Conservation (phyloP, 2,113 vertebrate genomes). For the Eurystomus gularis region DNA sequence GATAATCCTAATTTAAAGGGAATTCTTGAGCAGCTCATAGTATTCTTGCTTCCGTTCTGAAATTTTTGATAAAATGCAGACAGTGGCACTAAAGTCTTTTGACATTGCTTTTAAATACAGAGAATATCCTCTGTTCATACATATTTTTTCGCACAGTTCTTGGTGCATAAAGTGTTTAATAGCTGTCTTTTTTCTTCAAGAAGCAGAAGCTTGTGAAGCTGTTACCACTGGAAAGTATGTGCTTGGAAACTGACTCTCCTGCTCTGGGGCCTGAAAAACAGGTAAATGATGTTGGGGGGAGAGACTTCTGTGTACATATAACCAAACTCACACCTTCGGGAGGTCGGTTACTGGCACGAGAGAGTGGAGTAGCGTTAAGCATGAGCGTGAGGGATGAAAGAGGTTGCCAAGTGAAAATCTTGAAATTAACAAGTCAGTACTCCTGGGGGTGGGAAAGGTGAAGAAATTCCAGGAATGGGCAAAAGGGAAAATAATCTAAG, state of each 20-base stretch:
- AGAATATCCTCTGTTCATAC: background rate
- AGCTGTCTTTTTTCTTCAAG: slow-evolving; percentile 77
- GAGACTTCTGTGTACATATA: background rate
- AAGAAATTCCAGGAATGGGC: background rate
- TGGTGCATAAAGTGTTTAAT: background rate
- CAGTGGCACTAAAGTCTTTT: background rate
- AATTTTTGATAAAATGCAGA: background rate
- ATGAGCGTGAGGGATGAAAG: background rate
- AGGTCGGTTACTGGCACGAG: accelerated
- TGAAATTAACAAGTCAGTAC: background rate
- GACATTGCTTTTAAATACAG: background rate
- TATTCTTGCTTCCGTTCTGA: background rate
- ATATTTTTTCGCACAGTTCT: background rate
- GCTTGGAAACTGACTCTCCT: slow-evolving; percentile 94
- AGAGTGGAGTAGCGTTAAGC: background rate
- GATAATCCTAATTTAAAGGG: background rate
- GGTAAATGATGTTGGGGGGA: slow-evolving; percentile 68
- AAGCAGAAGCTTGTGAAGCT: slow-evolving; percentile 97
- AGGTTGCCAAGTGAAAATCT: background rate
- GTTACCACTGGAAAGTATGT: slow-evolving; percentile 90
- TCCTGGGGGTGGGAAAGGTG: background rate
- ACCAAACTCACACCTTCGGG: background rate
- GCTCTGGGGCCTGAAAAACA: slow-evolving; percentile 93
- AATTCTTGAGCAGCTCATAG: background rate
- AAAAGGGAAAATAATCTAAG: background rate